phyloP scores from a whole-genome alignment of 2,113 vertebrate species.

The Phrynosoma blainvillii region DNA sequence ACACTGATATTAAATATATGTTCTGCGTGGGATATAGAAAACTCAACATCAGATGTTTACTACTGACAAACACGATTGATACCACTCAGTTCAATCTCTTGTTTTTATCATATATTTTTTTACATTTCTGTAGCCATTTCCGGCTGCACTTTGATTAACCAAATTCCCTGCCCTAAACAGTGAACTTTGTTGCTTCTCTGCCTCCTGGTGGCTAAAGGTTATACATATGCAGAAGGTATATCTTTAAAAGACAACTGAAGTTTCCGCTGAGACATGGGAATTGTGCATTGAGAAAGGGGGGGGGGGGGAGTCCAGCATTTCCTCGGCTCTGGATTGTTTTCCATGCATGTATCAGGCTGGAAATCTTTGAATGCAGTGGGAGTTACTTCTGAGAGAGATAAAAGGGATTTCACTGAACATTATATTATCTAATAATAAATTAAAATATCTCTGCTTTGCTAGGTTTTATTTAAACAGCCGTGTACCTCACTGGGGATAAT shows the following conservation, averaged over 20 bases:
- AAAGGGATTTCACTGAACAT: neutral
- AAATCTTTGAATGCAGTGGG: no score
- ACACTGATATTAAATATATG: no score
- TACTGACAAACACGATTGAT: neutral
- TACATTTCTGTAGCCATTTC: neutral
- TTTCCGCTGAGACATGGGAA: neutral
- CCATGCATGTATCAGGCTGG: neutral
- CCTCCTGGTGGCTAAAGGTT: neutral
- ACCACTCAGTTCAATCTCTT: neutral
- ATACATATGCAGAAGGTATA: neutral
- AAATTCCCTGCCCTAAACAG: neutral
- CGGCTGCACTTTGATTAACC: neutral
- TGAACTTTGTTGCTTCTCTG: neutral
- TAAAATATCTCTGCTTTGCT: no score
- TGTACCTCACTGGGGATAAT: no score
- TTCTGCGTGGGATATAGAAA: neutral
- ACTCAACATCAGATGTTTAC: neutral
- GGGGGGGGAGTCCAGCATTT: neutral
- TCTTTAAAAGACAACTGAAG: neutral
- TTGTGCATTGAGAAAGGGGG: neutral
- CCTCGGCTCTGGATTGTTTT: neutral
- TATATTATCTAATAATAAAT: no score
- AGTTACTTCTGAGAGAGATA: no score
- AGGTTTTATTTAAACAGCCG: no score
- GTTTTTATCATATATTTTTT: neutral